Evolutionary conservation across 2,113 vertebrate species (phyloP).

Genomic region (Fregetta grallaria): DNA sequence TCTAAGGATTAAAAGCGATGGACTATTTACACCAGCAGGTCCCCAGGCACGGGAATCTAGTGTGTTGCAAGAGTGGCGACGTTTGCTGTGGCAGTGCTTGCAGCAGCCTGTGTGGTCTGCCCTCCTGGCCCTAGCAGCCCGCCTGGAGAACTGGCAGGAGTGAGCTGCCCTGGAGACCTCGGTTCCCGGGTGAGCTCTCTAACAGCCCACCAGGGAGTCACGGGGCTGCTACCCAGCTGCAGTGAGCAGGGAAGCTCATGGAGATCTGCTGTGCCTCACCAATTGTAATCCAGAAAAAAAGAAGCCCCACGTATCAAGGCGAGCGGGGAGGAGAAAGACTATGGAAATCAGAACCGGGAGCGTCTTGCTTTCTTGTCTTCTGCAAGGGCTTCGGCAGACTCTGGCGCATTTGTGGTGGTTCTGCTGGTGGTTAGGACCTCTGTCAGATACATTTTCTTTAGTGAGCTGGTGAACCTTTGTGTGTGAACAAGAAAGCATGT

Average conservation of each 20-base stretch:
- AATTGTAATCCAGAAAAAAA: neutral
- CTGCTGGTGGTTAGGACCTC: neutral
- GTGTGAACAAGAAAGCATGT: neutral
- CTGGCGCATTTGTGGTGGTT: neutral
- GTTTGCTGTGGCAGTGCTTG: neutral
- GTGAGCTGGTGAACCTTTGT: neutral
- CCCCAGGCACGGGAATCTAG: neutral
- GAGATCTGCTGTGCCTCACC: neutral
- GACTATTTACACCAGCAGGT: neutral
- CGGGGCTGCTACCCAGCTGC: neutral
- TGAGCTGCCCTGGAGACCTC: neutral
- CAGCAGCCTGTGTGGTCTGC: constrained; percentile 62
- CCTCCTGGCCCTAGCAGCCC: constrained; percentile 5
- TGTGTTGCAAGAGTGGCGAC: neutral
- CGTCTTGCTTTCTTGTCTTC: neutral
- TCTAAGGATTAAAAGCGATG: neutral
- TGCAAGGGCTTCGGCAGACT: neutral
- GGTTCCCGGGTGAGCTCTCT: neutral
- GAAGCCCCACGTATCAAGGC: neutral
- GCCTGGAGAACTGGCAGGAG: constrained; percentile 24
- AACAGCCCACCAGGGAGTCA: neutral
- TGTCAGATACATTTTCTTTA: neutral
- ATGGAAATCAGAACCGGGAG: neutral
- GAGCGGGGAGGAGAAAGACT: neutral
- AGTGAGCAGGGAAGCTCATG: neutral